Evolutionary conservation across 1,140 invertebrate species (phyloP), one percentile per base, ranked within the genome.

Genomic region (Diachasma alloeum): DNA sequence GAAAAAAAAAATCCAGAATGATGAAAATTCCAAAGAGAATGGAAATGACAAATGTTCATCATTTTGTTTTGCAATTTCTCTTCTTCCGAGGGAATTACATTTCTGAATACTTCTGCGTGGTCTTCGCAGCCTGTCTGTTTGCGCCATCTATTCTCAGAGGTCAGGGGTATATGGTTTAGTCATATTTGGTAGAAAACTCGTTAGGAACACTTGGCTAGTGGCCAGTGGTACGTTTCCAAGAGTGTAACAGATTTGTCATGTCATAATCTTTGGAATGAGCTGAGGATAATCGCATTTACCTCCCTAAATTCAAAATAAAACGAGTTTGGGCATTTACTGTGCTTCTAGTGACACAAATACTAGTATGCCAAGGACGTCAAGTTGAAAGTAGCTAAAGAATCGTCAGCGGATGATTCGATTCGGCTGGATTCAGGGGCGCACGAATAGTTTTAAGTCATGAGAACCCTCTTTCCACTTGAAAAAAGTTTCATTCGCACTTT

Each of bases 201-300:
- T 84, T 84, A 85, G 81, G 78, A 78, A 74, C 74, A 74, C 48
- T 83, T 88, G 87, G 88, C 86, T 76, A 68, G 4, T 8, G 22
- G 83, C 87, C 87, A 88, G 83, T 82, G 82, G 84, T 17, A 78
- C 79, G 79, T 84, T 87, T 88, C 83, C 84, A 86, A 88, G 84
- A 85, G 84, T 84, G 83, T 87, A 84, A 85, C 84, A 84, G 81
- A 87, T 88, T 88, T 85, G 83, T 85, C 84, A 84, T 83, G 82
- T 83, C 79, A 78, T 46, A 37, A 46, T 67, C 66, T 26, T 31
- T 15, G 63, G 74, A 72, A 71, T 72, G 59, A 74, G 72, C 78
- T 72, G 77, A 83, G 80, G 76, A 86, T 85, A 87, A 87, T 87
- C 80, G 79, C 81, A 81, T 85, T 83, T 84, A 85, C 81, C 79